Conservation (phyloP, 2,888 invertebrate species). For the Pristionchus mayeri region DNA sequence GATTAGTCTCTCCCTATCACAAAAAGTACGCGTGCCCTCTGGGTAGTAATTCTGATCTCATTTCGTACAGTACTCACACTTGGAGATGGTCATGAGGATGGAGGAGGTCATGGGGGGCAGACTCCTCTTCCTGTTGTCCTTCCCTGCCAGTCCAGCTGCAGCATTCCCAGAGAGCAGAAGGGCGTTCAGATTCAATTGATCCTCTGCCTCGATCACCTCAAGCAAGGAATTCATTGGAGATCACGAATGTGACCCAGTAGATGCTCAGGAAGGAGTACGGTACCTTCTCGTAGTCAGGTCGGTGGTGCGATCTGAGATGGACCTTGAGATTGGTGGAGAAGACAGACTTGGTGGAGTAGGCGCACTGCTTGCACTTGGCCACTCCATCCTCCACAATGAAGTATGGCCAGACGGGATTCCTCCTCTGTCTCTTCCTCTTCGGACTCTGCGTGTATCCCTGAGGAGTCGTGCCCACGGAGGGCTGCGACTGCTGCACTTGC, state of each 20-base stretch:
- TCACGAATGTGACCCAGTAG: background rate
- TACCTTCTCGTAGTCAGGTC: constrained; percentile 69
- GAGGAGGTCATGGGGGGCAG: constrained; percentile 67
- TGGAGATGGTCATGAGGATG: constrained; percentile 67
- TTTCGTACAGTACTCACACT: no score
- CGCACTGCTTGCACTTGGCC: constrained; percentile 69
- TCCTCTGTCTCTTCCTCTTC: constrained; percentile 69
- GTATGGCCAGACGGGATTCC: constrained; percentile 73
- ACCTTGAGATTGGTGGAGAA: constrained; percentile 73
- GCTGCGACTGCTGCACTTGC: background rate
- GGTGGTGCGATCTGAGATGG: constrained; percentile 71
- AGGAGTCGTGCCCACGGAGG: background rate
- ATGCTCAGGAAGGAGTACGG: constrained; percentile 42
- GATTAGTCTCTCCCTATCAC: background rate
- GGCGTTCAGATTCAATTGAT: constrained; percentile 66
- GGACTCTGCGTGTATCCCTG: constrained; percentile 54
- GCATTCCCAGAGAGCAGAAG: constrained; percentile 64
- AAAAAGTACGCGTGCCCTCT: background rate
- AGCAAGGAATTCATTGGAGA: constrained; percentile 47
- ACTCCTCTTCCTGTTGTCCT: constrained; percentile 34
- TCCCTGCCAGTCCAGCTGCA: constrained; percentile 47
- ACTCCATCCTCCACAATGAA: constrained; percentile 69
- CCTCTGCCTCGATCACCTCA: constrained; percentile 71
- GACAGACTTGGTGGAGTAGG: constrained; percentile 71
- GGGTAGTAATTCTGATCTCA: background rate